These are phyloP conservation scores for Gobio gobio DNA, from an alignment of 2,113 vertebrate species.

Conservation along the genomic window DNA sequence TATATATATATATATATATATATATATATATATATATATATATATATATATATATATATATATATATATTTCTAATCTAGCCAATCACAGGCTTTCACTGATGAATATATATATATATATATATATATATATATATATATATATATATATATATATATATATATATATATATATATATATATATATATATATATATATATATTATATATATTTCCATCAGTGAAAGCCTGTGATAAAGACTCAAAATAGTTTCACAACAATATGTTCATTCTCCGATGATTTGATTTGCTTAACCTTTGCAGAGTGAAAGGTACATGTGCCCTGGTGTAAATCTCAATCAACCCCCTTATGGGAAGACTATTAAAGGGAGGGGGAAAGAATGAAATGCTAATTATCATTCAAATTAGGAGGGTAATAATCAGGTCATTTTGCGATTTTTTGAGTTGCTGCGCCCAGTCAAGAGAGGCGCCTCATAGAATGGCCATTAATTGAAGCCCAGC, in stretches of 20 bases:
- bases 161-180: too few relatives aligned
- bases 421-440: conserved; percentile 64
- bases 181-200: too few relatives aligned
- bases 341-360: conserved; percentile 77
- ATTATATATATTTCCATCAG: not conserved
- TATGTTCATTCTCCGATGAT: conserved; percentile 23
- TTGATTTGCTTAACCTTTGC: conserved; percentile 4
- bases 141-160: too few relatives aligned
- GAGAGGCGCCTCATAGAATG: conserved; percentile 67
- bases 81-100: too few relatives aligned
- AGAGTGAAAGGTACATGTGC: conserved; percentile 49
- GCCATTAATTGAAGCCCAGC: conserved; percentile 77
- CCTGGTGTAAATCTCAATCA: conserved; percentile 72
- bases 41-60: too few relatives aligned
- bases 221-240: not conserved
- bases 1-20: too few relatives aligned
- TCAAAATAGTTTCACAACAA: not conserved
- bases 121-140: too few relatives aligned
- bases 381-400: conserved; percentile 82
- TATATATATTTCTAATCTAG: too few relatives aligned
- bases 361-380: conserved; percentile 77
- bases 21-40: too few relatives aligned
- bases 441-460: conserved; percentile 65
- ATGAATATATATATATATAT: too few relatives aligned
- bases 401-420: conserved; percentile 82